These are phyloP conservation scores for Phenacoccus solenopsis DNA, from an alignment of 1,140 invertebrate genomes.

Conservation along the genomic window DNA sequence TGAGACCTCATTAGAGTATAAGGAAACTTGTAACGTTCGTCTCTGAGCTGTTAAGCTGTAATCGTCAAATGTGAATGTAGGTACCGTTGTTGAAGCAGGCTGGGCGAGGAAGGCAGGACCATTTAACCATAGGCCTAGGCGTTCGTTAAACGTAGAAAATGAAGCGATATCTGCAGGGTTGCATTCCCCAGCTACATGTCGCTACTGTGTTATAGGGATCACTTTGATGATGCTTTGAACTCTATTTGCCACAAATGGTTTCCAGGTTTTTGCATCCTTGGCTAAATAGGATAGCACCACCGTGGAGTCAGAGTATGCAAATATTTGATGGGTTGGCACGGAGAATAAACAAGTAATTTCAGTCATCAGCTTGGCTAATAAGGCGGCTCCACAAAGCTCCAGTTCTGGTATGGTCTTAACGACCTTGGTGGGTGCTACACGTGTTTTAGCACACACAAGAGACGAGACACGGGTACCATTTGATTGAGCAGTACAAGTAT, in stretches of 20 bases:
- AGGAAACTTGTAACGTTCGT: no score
- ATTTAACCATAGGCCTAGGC: constrained; percentile 22
- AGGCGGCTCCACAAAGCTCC: constrained; percentile 31
- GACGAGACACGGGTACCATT: neutral
- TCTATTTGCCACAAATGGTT: constrained; percentile 34
- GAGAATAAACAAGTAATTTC: neutral
- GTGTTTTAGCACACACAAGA: constrained; percentile 23
- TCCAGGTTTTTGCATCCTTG: constrained; percentile 26
- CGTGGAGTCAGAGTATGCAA: constrained; percentile 31
- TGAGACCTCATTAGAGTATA: no score
- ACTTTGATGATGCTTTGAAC: constrained; percentile 31
- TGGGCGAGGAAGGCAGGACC: constrained; percentile 18
- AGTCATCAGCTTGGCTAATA: constrained; percentile 26
- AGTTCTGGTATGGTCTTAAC: constrained; percentile 29
- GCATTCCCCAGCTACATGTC: constrained; percentile 29
- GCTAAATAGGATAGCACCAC: constrained; percentile 33
- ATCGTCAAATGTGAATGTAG: no score
- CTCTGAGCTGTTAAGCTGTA: no score
- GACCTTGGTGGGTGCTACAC: constrained; percentile 28
- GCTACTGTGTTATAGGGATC: constrained; percentile 23
- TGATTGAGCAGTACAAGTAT: constrained; percentile 23
- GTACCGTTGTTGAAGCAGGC: no score
- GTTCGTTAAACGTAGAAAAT: constrained; percentile 8
- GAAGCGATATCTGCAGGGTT: constrained; percentile 35
- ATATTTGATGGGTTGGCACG: neutral